Base-by-base conservation (phyloP, 2,113 vertebrate species). In the Caracal caracal region DNA sequence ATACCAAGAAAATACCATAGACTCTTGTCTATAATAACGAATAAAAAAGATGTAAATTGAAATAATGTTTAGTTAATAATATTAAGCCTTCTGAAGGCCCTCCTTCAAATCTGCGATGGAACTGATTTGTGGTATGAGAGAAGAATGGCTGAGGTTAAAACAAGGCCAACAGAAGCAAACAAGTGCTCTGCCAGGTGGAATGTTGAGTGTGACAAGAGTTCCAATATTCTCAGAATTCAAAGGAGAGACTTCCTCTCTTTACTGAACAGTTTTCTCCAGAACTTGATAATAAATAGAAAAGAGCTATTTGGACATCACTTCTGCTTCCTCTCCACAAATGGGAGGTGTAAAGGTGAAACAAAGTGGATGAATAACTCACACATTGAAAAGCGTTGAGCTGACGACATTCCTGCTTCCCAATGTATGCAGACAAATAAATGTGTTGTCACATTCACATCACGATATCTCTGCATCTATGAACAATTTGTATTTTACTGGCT, bases 321-420 rank as follows among this genome's bases (percentile, higher is more conserved):
- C 71, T 85, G 20, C 40, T 75, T 87, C 40, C 35, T 93, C 22
- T 73, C n/a, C 20, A 82, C 76, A 93, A 82, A 85, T 84, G 10
- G 75, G 95, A 85, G 12, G 30, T 95, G 3, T 73, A 53, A 96
- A 93, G 63, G 68, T 68, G n/a, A 96, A 92, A 47, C 43, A 84
- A 94, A 88, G 56, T 73, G 78, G 95, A 93, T 66, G 51, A 94
- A 82, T 56, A 51, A 40, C 28, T 22, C n/a, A 76, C 66, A 82
- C 75, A 86, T 26, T 88, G 85, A 56, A 84, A 88, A 78, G 81
- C 6, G 0, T 22, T 37, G 65, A 28, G 66, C 10, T 40, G 20
- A 53, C n/a, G 65, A 2, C 11, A 47, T 81, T 47, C 49, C 28
- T 82, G 51, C 16, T 61, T 95, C 63, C 86, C 90, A 47, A 49